Base-by-base conservation (phyloP, 2,113 vertebrate species). In the Grammomys dolichurus region DNA sequence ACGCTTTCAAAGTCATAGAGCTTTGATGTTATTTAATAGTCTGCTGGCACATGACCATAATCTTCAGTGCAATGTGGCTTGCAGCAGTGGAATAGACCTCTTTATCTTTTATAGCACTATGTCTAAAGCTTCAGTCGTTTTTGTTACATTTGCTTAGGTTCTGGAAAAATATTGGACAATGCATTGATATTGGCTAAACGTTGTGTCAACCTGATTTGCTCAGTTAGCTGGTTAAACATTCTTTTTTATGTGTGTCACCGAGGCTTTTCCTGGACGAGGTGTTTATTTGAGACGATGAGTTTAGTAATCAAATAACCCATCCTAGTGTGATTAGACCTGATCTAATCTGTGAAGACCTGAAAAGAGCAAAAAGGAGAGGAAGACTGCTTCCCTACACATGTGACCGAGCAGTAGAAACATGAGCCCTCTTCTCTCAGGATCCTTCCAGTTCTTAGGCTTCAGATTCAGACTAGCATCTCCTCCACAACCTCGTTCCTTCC, bases 121-220 rank as follows among this genome's bases (percentile, higher is more conserved):
- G 19, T 81, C 13, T 80, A 58, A 86, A 92, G 10, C 56, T 81
- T 81, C 36, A 81, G 46, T 95, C 81, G 56, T 81, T 43, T 82
- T 51, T 87, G 24, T 65, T 22, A 36, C 80, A 63, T 63, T 90
- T 90, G 40, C 5, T 58, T 91, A 77, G 11, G n/a, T 10, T 95
- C 7, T 92, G 78, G 0, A 85, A 16, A n/a, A 22, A 80, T 91
- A 89, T 36, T 60, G 13, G 75, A 17, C 48, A 14, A 46, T 90
- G 24, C 28, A 11, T 58, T 81, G 43, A 7, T 67, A 7, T 46
- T 46, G 56, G n/a, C 4, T 76, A 56, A 82, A 56, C 69, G 73
- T 33, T 89, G 16, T 48, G n/a, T 84, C 22, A 43, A 33, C 43
- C 56, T n/a, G 20, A n/a, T 5, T 84, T 19, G 7, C 10, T 3